Base-by-base conservation (phyloP, 2,113 vertebrate genomes). In the Sminthopsis crassicaudata region DNA sequence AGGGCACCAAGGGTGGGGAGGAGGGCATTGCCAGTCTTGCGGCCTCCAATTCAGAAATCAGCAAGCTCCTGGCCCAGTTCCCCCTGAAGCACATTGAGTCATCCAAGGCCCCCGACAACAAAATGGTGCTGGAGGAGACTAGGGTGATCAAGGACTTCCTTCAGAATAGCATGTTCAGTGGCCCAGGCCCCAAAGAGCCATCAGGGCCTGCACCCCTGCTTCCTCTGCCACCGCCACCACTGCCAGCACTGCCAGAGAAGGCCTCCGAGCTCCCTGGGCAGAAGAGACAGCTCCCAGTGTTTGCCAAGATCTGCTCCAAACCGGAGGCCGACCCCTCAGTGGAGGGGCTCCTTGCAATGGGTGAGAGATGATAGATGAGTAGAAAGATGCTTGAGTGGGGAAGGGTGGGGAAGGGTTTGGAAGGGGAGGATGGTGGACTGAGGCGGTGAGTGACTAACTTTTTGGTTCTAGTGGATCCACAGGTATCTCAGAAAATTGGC, bases 281-380 rank as follows among this genome's bases (percentile, higher is more conserved):
- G 52, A 98, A 97, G 93, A 97, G 93, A 91, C 98, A 98, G 93
- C 97, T 98, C 27, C 95, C 97, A 0, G 94, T 98, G 2, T 97
- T 97, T 96, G 95, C 98, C 53, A 97, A 98, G 94, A 97, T 97
- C 67, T 97, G 96, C 92, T 97, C 97, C 95, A 98, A 97, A 93
- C 53, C 84, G 0, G 30, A 97, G 42, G 25, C 54, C 0, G n/a
- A 97, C 1, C 2, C 93, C 0, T 2, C 50, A 2, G 0, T 92
- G 48, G 97, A 97, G 51, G 95, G 94, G 22, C 91, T 95, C 67
- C 97, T 88, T 53, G 91, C 91, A 19, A 57, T 97, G 96, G 97
- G 98, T 98, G 96, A 91, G 96, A 96, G 54, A 54, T 91, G 10
- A n/a, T 48, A 91, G 60, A 48, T 48, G 91, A 52, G 0, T 0